These are phyloP conservation scores for Crenichthys baileyi DNA, from an alignment of 2,797 vertebrate species.

Conservation along the genomic window DNA sequence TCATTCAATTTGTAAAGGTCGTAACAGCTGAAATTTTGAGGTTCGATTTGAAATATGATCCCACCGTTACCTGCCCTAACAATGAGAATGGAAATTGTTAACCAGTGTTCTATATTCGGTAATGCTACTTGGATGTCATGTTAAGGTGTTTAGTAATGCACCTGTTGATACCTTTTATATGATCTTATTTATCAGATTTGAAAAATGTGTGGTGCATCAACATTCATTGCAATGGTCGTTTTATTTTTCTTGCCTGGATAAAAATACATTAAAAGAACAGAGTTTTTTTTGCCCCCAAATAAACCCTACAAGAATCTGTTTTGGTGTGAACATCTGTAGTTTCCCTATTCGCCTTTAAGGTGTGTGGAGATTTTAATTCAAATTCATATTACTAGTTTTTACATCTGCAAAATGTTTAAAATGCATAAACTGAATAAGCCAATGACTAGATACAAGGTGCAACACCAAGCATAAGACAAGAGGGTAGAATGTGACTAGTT, in stretches of 20 bases:
- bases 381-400: background rate
- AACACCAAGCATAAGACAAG: slow-evolving; percentile 61
- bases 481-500: slow-evolving; percentile 52
- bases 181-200: background rate
- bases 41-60: slow-evolving; percentile 35
- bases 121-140: background rate
- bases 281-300: background rate
- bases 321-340: background rate
- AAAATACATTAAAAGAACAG: background rate
- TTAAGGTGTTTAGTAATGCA: background rate
- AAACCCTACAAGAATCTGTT: background rate
- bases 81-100: slow-evolving; percentile 21
- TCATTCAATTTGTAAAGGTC: slow-evolving; percentile 60
- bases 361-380: background rate
- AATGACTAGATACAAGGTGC: slow-evolving; percentile 51
- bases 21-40: slow-evolving; percentile 44
- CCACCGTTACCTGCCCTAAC: slow-evolving; percentile 1
- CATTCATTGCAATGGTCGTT: background rate
- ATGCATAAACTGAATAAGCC: slow-evolving; percentile 28
- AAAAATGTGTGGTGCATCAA: background rate
- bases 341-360: background rate
- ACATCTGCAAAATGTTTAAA: slow-evolving; percentile 15
- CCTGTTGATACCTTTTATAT: background rate
- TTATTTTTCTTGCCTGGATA: background rate
- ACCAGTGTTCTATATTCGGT: slow-evolving; percentile 15